Evolutionary conservation across 1,140 invertebrate genomes (phyloP).

Genomic region (Zaprionus inermis): DNA sequence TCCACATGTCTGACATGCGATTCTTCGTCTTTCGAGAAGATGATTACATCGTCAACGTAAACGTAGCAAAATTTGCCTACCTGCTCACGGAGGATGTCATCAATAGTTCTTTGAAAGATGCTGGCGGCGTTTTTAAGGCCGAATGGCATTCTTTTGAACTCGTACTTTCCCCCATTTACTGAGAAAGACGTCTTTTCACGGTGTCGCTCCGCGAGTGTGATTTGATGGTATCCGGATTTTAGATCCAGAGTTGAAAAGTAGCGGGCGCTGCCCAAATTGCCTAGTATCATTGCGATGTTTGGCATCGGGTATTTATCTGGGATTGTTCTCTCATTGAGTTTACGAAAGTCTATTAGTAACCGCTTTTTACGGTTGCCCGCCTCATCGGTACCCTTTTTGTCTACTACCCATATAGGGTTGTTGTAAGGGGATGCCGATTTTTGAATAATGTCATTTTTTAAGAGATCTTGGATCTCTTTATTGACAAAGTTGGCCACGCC

Average conservation of each 20-base stretch:
- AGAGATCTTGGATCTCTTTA: no score
- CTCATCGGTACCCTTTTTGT: no score
- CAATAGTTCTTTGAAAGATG: background rate
- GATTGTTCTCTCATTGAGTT: no score
- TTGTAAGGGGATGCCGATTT: no score
- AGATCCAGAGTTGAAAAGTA: constrained; percentile 4
- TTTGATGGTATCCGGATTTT: background rate
- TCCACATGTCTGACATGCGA: no score
- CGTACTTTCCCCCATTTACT: background rate
- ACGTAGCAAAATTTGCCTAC: no score
- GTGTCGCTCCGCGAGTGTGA: background rate
- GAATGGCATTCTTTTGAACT: background rate
- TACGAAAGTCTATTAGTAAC: background rate
- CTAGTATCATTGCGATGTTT: constrained; percentile 13
- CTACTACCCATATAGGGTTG: no score
- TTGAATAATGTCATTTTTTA: no score
- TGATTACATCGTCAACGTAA: no score
- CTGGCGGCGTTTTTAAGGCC: background rate
- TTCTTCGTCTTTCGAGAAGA: no score
- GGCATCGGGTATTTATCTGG: constrained; percentile 22
- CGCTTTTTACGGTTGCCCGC: background rate
- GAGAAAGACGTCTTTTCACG: background rate
- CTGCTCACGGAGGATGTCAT: background rate
- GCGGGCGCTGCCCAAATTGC: background rate
- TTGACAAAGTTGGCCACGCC: no score